Evolutionary conservation across 2,113 vertebrate genomes (phyloP), one percentile per base, ranked within the genome.

Genomic region (Atractosteus spatula): DNA sequence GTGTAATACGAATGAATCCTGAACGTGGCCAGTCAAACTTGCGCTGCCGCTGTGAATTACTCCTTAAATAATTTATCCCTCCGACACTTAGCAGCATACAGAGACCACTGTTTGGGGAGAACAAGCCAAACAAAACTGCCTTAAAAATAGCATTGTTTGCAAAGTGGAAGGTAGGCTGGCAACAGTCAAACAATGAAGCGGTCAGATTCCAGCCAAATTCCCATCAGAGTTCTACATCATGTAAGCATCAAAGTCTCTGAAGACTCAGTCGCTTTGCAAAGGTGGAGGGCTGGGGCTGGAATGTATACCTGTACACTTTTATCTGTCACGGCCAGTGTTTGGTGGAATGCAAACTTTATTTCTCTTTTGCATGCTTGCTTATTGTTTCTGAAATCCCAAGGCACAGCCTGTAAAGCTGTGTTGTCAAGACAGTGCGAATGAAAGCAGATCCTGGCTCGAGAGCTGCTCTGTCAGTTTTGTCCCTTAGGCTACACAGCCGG

Each of bases 121-220:
- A 91, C 88, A 92, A 93, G 89, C 88, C 92, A 87, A 92, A 89
- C 88, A 92, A 90, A 77, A 90, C 87, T 80, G 88, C 84, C 91
- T 88, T 92, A 92, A 92, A 95, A 89, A 92, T 85, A 92, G 84
- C 88, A 87, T 80, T 88, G 84, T 87, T 89, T 88, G 82, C 87
- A 81, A 78, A 83, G 71, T 62, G 78, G 74, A 81, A 90, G 83
- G 79, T 89, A 86, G 85, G 88, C 76, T 81, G 78, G 79, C 13
- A n/a, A 79, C 63, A 84, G 73, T 81, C 87, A 91, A 87, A 87
- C 74, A 87, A 82, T 77, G 78, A 78, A 89, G 87, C 87, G 88
- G 85, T 80, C 76, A 80, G 82, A 83, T 82, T 85, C 80, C 70
- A 83, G 75, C 56, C 11, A 59, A 59, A 59, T 59, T 79, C 87